Percentiles rank a stretch among this genome's conserved stretches.
Conservation (phyloP, 2,113 vertebrate species). For the Microcebus murinus region DNA sequence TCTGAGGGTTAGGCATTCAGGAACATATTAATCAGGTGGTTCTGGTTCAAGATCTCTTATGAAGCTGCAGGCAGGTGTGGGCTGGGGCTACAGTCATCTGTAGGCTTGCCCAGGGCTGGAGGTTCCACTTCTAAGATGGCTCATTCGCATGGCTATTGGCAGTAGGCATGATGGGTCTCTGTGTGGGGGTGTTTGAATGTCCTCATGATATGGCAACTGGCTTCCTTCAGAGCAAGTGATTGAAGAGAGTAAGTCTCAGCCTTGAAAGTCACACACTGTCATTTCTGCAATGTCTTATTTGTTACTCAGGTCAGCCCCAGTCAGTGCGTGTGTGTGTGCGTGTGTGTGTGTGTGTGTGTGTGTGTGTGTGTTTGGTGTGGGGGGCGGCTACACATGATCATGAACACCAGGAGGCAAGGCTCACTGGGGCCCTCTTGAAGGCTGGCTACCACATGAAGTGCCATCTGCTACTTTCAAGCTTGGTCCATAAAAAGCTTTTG, state of each 20-base stretch:
- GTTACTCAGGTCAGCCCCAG: background rate
- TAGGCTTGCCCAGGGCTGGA: background rate
- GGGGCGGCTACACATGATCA: background rate
- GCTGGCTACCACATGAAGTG: background rate
- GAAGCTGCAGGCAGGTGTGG: background rate
- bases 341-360: too few species aligned
- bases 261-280: background rate
- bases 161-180: background rate
- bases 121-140: background rate
- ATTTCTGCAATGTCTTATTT: background rate
- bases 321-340: too few species aligned
- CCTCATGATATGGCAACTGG: background rate
- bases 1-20: conserved; percentile 32
- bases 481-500: background rate
- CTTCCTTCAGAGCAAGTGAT: background rate
- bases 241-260: background rate
- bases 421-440: background rate
- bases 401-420: background rate
- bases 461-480: background rate
- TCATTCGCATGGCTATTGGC: background rate
- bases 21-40: conserved; percentile 13
- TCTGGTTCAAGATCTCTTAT: background rate
- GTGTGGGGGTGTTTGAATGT: background rate
- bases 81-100: background rate
- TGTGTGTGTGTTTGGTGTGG: too few species aligned